These are phyloP conservation scores for Gephyroberyx darwinii DNA, from an alignment of 2,797 vertebrate species.

Conservation along the genomic window DNA sequence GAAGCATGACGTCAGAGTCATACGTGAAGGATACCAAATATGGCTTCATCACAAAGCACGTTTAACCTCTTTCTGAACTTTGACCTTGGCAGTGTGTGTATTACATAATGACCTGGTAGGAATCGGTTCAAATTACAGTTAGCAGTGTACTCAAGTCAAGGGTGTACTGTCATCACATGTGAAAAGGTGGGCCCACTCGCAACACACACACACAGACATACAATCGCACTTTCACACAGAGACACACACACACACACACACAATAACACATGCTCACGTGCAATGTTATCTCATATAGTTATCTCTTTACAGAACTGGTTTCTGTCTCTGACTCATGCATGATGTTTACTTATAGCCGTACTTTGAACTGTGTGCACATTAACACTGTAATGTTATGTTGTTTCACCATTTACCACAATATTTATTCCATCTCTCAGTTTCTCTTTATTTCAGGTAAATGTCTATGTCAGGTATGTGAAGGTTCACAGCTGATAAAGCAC, in stretches of 20 bases:
- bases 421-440: background rate
- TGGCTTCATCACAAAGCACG: conserved; percentile 7
- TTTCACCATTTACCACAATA: background rate
- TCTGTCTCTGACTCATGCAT: conserved; percentile 43
- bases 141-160: conserved; percentile 15
- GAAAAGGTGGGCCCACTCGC: no score
- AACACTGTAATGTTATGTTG: background rate
- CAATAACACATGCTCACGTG: conserved; percentile 10
- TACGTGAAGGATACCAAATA: background rate
- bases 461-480: background rate
- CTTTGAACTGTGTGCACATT: background rate
- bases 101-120: conserved; percentile 6
- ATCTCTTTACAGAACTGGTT: conserved; percentile 34
- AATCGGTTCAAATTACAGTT: conserved; percentile 28
- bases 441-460: background rate
- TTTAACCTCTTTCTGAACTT: conserved; percentile 36
- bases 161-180: background rate
- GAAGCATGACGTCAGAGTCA: conserved; percentile 3
- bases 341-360: conserved; percentile 28
- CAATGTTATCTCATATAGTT: conserved; percentile 17
- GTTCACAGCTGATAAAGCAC: background rate
- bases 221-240: conserved; percentile 17
- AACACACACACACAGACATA: conserved; percentile 3
- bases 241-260: background rate
- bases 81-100: background rate